Percentiles rank a stretch among this genome's conserved stretches.
Conservation (phyloP, 1,140 invertebrate genomes). For the Anthonomus grandis region DNA sequence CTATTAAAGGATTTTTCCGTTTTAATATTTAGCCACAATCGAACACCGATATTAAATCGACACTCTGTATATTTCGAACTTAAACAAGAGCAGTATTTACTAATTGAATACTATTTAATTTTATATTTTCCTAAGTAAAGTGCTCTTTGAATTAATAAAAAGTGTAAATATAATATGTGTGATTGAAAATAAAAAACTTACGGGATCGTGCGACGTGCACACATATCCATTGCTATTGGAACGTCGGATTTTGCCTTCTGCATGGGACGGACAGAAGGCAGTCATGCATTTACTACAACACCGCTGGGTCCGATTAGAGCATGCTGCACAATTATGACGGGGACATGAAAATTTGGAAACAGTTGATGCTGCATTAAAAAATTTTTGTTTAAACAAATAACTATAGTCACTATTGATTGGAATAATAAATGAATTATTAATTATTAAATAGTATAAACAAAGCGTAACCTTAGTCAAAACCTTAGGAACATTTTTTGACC, state of each 20-base stretch:
- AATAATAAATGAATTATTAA: neutral
- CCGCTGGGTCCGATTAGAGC: conserved; percentile 40
- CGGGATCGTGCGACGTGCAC: conserved; percentile 39
- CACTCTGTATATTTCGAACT: too few relatives aligned
- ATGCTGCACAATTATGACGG: conserved; percentile 42
- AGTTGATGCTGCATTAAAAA: too few relatives aligned
- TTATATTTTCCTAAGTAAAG: too few relatives aligned
- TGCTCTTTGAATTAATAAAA: too few relatives aligned
- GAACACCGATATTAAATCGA: too few relatives aligned
- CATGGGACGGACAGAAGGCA: conserved; percentile 43
- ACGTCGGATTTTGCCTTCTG: conserved; percentile 39
- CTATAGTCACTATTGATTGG: neutral
- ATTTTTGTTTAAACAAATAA: too few relatives aligned
- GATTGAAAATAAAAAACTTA: conserved; percentile 32
- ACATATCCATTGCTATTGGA: conserved; percentile 40
- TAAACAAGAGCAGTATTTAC: too few relatives aligned
- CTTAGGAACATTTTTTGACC: neutral
- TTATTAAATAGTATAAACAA: neutral
- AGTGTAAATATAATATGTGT: too few relatives aligned
- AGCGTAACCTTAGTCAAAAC: neutral
- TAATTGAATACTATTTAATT: too few relatives aligned
- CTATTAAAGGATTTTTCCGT: too few relatives aligned
- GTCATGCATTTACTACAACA: conserved; percentile 43
- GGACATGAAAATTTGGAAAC: conserved; percentile 40
- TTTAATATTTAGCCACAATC: too few relatives aligned